phyloP scores from a whole-genome alignment of 2,797 vertebrate species.

The Hypotaenidia philippensis region DNA sequence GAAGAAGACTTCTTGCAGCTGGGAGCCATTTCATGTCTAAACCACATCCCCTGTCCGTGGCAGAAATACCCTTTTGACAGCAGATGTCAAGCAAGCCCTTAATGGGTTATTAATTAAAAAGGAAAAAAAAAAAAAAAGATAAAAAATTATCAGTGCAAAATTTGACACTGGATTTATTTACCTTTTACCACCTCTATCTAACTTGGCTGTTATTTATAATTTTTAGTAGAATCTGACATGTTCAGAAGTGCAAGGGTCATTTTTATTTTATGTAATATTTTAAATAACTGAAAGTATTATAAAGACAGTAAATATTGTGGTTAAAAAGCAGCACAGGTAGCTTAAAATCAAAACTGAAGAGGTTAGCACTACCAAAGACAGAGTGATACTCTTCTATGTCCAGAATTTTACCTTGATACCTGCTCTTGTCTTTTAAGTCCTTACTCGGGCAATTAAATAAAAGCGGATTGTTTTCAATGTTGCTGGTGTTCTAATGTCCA shows the following conservation, averaged over 20 bases:
- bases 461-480: not conserved
- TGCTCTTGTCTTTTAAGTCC: not conserved
- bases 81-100: slow-evolving; percentile 48
- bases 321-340: not conserved
- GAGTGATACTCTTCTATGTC: not conserved
- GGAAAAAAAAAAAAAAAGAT: slow-evolving; percentile 13
- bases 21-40: slow-evolving; percentile 82
- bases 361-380: not conserved
- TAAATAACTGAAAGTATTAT: not conserved
- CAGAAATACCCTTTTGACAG: slow-evolving; percentile 72
- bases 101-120: slow-evolving; percentile 56
- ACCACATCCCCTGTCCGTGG: slow-evolving; percentile 72
- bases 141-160: not conserved
- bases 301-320: not conserved
- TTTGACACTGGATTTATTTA: not conserved
- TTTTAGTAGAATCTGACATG: not conserved
- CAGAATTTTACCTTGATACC: not conserved
- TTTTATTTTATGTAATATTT: not conserved
- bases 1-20: slow-evolving; percentile 81
- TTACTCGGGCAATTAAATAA: not conserved
- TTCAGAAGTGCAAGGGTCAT: not conserved
- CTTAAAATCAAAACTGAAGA: not conserved
- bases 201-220: not conserved
- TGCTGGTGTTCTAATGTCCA: not conserved
- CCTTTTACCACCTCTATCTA: not conserved